Conservation (phyloP, 1,140 invertebrate genomes). For the Trichogramma pretiosum region DNA sequence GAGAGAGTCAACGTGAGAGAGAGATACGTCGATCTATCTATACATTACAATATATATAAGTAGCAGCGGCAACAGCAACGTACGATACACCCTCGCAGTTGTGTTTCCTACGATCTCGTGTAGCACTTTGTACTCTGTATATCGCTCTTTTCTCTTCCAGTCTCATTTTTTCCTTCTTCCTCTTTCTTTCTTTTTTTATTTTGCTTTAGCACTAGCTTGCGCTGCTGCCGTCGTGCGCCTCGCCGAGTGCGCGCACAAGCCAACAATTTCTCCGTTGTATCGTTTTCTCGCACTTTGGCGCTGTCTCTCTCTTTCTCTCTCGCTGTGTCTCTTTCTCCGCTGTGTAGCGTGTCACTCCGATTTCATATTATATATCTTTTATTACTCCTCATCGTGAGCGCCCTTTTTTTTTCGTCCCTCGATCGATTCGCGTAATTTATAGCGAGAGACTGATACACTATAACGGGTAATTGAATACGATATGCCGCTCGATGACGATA, state of each 20-base stretch:
- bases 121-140: neutral
- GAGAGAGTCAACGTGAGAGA: too few relatives aligned
- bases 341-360: too few relatives aligned
- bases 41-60: neutral
- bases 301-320: neutral
- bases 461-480: too few relatives aligned
- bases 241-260: too few relatives aligned
- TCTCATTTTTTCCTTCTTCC: slow-evolving; percentile 4
- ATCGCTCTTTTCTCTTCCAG: neutral
- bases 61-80: too few relatives aligned
- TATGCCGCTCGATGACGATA: too few relatives aligned
- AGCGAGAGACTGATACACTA: too few relatives aligned
- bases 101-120: slow-evolving; percentile 4
- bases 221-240: neutral
- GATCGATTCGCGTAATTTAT: too few relatives aligned
- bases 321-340: neutral
- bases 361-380: too few relatives aligned
- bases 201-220: too few relatives aligned
- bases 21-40: neutral
- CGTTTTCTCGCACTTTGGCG: neutral
- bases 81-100: neutral
- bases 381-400: too few relatives aligned
- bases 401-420: too few relatives aligned
- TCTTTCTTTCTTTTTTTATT: neutral
- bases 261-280: slow-evolving; percentile 3